Evolutionary conservation across 2,113 vertebrate species (phyloP).

Genomic region (Poeciliopsis retropinna): DNA sequence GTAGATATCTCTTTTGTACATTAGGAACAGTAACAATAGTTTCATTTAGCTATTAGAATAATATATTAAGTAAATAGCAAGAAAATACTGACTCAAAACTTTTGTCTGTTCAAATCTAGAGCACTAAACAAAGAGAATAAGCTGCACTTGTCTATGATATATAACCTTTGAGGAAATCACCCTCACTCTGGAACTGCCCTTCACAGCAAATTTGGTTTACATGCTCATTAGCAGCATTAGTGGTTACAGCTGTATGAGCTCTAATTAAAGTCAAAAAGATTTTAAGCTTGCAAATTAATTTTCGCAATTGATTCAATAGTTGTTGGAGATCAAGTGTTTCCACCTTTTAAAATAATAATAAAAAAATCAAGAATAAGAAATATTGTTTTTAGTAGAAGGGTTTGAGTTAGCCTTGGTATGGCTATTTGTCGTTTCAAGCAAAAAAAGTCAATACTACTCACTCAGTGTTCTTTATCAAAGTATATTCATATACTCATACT

Average conservation of each 20-base stretch:
- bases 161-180: not conserved
- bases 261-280: constrained; percentile 6
- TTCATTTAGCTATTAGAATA: not conserved
- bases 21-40: too few species aligned
- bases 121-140: not conserved
- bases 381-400: not conserved
- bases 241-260: not conserved
- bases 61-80: not conserved
- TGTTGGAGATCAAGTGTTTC: not conserved
- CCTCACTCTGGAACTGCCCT: not conserved
- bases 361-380: not conserved
- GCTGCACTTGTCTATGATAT: not conserved
- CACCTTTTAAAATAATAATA: not conserved
- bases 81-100: not conserved
- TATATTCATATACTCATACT: not conserved
- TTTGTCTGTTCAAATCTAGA: not conserved
- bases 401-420: not conserved
- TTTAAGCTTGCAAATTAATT: constrained; percentile 4
- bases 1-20: too few species aligned
- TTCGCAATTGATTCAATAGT: not conserved
- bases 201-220: not conserved
- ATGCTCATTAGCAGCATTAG: constrained; percentile 10
- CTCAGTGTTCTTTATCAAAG: too few species aligned
- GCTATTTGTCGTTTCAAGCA: not conserved
- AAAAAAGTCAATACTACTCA: too few species aligned